Base-by-base conservation (phyloP, 2,113 vertebrate species). In the Sialia sialis region DNA sequence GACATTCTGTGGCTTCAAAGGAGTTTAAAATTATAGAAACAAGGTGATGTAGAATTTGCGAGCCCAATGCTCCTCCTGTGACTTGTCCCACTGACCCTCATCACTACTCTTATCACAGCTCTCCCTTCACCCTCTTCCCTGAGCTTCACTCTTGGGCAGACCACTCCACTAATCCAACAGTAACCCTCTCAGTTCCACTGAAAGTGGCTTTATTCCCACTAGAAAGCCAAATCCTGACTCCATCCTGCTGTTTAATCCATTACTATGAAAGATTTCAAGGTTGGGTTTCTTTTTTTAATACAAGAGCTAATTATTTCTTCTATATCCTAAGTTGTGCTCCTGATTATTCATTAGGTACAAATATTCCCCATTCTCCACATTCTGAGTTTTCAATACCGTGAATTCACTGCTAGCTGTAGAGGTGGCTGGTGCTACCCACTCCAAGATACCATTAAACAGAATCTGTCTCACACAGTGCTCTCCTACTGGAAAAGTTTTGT, bases 11-110 rank as follows among this genome's bases (percentile, higher is more conserved):
- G 8, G 16, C 29, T 81, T 44, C 46, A 32, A 36, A 56, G 44
- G 0, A 62, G 27, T 55, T 70, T 32, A 25, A 56, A 77, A 69
- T 13, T 38, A 19, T 4, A 32, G 49, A 77, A 90, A 75, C 4
- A 51, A 62, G 13, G 25, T 1, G 0, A 41, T 16, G 18, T 17
- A 82, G 48, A 63, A n/a, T 26, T 13, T n/a, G 17, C 0, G 0
- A 90, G 56, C 5, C 29, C 6, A 88, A n/a, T 7, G 14, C 16
- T 59, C 29, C 18, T 34, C 20, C 20, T 5, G 4, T 29, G 44
- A 60, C 13, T 72, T 44, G 12, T 39, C 67, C 26, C 64, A 63
- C 10, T 12, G 17, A 74, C 26, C 8, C 11, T 64, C 63, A 48
- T 18, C 16, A 11, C 26, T 63, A 8, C 41, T 77, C 26, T 66